Base-by-base conservation (phyloP, 2,888 invertebrate genomes). In the Drosophila parthenogenetica region DNA sequence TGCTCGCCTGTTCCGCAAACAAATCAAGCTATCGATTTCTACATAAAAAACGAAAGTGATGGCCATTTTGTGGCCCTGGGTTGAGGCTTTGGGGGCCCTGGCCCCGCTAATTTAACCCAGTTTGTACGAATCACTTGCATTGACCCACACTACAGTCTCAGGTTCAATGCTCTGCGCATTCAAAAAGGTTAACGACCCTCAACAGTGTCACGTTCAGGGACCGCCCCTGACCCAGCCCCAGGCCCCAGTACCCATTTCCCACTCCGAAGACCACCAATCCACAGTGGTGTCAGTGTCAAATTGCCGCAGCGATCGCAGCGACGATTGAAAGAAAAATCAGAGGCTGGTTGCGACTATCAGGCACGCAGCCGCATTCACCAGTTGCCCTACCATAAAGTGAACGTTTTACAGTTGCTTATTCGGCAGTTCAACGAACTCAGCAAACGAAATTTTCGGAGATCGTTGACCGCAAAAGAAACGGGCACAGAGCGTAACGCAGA, bases 11-110 rank as follows among this genome's bases (percentile, higher is more conserved):
- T 45, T 81, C 57, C 67, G 46, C 73, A 85, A 79, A 77, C 90
- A 89, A 90, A 90, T 83, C 79, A 77, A 73, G 85, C 87, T 90
- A 85, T 90, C 90, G 90, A 90, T 90, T 90, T 90, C 90, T 90
- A 89, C 89, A 84, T 87, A 81, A 87, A 89, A 89, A 90, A 78
- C 85, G 90, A 90, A 89, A 89, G 90, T 89, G 85, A 78, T 58
- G 75, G 25, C 25, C 25, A 25, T 25, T 25, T 25, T 25, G 25
- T 25, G 25, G 45, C 43, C 68, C 70, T 61, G 37, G 43, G 29
- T 49, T 42, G 46, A 35, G 48, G 57, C 51, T 57, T 32, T 29
- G 8, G 29, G 29, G 54, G 68, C 66, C 81, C 73, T 79, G 66
- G 61, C 65, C 49, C 42, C 70, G 53, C 46, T 57, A 25, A 13